A percentile compares a stretch with the other conserved stretches of the same genome.
Conservation (phyloP, 1,140 invertebrate genomes). For the Aphidius gifuensis region DNA sequence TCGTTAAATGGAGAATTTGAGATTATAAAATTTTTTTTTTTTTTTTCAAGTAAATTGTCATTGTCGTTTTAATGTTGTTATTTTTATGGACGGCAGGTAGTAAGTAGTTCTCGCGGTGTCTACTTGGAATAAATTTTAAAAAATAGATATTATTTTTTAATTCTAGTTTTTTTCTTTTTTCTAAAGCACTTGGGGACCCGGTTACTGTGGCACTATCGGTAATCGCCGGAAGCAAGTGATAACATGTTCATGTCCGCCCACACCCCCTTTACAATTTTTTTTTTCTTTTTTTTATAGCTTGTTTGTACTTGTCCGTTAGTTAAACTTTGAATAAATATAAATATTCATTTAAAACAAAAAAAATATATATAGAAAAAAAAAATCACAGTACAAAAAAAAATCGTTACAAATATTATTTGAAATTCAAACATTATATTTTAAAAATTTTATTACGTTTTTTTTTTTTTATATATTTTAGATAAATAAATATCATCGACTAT, state of each 20-base stretch:
- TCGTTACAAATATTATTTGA: too few relatives aligned
- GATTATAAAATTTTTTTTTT: too few relatives aligned
- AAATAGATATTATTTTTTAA: background rate
- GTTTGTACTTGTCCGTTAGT: background rate
- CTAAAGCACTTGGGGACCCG: too few relatives aligned
- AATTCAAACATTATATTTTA: too few relatives aligned
- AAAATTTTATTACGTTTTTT: background rate
- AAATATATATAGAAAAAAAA: background rate
- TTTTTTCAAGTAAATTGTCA: too few relatives aligned
- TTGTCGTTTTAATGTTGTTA: too few relatives aligned
- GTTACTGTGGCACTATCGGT: constrained; percentile 30
- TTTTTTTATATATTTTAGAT: too few relatives aligned
- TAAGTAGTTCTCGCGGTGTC: background rate
- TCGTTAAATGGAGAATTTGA: too few relatives aligned
- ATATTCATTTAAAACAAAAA: background rate
- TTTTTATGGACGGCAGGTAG: background rate
- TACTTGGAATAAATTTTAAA: constrained; percentile 4
- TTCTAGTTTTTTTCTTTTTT: too few relatives aligned
- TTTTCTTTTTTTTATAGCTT: background rate
- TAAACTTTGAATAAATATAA: too few relatives aligned
- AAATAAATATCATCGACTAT: too few relatives aligned
- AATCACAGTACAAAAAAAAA: too few relatives aligned
- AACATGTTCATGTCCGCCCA: constrained; percentile 35
- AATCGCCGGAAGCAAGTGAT: constrained; percentile 40
- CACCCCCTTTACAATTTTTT: constrained; percentile 26